Evolutionary conservation across 2,797 vertebrate genomes (phyloP).

Genomic region (Tachyglossus aculeatus): DNA sequence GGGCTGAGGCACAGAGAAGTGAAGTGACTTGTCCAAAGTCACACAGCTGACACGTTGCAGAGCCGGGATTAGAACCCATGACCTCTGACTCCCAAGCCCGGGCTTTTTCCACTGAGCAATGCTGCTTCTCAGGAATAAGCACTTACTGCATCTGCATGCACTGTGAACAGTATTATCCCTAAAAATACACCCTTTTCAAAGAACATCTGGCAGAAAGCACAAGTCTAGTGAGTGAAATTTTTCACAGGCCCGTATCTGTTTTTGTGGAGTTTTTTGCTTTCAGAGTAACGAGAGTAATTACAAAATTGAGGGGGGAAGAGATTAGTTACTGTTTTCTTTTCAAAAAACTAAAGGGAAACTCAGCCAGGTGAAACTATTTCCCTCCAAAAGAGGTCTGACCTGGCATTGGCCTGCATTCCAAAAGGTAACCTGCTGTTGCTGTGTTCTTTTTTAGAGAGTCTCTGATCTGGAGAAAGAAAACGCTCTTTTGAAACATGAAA

Average conservation of each 20-base stretch:
- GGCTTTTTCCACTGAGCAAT: too few species aligned
- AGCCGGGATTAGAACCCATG: too few species aligned
- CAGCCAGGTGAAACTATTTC: conserved; percentile 24
- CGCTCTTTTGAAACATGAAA: conserved; percentile 85
- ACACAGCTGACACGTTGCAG: too few species aligned
- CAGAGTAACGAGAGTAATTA: not conserved
- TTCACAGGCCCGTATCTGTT: not conserved
- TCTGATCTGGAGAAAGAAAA: conserved; percentile 89
- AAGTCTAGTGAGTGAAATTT: too few species aligned
- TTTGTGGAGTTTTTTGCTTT: not conserved
- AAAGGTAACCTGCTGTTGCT: conserved; percentile 33
- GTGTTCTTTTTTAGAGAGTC: conserved; percentile 76
- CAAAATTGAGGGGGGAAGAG: not conserved
- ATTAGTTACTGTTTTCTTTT: not conserved
- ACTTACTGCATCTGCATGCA: too few species aligned
- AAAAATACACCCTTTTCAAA: too few species aligned
- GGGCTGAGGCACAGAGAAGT: too few species aligned
- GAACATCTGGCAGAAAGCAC: too few species aligned
- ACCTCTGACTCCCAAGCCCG: too few species aligned
- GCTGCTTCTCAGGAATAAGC: too few species aligned
- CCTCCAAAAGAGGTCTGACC: not conserved
- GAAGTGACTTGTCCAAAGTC: too few species aligned
- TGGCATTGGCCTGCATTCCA: not conserved
- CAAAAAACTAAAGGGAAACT: not conserved
- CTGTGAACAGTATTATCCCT: too few species aligned